These are phyloP conservation scores for Pristionchus entomophagus DNA, from an alignment of 2,888 invertebrate species.

Conservation along the genomic window DNA sequence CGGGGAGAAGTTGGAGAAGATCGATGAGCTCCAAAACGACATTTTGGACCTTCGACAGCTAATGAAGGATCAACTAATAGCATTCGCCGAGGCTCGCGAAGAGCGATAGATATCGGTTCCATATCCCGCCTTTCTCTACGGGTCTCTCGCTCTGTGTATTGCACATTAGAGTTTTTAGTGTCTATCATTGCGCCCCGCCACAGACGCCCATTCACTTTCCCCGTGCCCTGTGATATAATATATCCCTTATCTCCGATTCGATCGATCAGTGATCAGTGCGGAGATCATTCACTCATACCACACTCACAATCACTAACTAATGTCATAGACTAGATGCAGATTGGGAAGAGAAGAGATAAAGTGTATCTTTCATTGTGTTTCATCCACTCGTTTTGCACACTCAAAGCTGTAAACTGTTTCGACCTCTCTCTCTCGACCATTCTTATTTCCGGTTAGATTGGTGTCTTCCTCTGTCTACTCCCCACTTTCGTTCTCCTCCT, in stretches of 20 bases:
- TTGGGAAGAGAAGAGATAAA: slow-evolving; percentile 38
- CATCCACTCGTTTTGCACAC: not conserved
- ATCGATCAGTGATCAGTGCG: slow-evolving; percentile 15
- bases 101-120: not conserved
- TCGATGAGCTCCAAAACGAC: slow-evolving; percentile 59
- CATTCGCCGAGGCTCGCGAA: slow-evolving; percentile 36
- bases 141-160: not conserved
- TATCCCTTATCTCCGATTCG: not conserved
- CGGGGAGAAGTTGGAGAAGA: slow-evolving; percentile 60
- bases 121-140: not conserved
- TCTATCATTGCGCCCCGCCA: not conserved
- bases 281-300: not conserved
- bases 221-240: slow-evolving; percentile 36
- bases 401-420: slow-evolving; percentile 19
- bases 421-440: slow-evolving; percentile 3
- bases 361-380: not conserved
- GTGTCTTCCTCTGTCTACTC: slow-evolving; percentile 19
- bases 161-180: slow-evolving; percentile 4
- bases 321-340: slow-evolving; percentile 23
- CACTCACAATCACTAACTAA: slow-evolving; percentile 1
- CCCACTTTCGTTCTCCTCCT: not conserved
- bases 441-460: slow-evolving; percentile 43
- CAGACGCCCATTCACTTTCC: not conserved
- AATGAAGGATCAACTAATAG: slow-evolving; percentile 52
- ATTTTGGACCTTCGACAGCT: slow-evolving; percentile 57